phyloP scores from a whole-genome alignment of 2,888 invertebrate genomes.

The Drosophila neoperkinsi region DNA sequence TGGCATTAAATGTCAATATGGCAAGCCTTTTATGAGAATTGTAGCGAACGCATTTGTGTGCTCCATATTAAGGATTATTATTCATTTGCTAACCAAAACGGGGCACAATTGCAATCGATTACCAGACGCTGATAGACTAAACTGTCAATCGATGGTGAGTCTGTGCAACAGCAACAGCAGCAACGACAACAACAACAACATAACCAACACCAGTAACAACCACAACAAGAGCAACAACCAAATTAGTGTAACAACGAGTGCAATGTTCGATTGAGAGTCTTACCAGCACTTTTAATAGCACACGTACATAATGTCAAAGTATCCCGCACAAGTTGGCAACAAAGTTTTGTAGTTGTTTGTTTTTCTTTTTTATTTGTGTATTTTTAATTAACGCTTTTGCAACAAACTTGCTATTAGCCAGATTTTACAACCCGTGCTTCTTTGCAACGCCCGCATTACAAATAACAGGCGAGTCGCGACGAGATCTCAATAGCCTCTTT shows the following conservation, averaged over 20 bases:
- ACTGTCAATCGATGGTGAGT: slow-evolving; percentile 62
- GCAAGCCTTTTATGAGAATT: slow-evolving; percentile 73
- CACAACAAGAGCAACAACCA: slow-evolving; percentile 44
- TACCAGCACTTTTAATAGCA: slow-evolving; percentile 12
- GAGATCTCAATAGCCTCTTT: slow-evolving; percentile 53
- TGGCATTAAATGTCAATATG: slow-evolving; percentile 72
- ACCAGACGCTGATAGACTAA: slow-evolving; percentile 68
- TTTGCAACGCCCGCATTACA: slow-evolving; percentile 79
- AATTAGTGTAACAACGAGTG: slow-evolving; percentile 74
- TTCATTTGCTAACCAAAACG: slow-evolving; percentile 71
- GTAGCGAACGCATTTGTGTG: slow-evolving; percentile 72
- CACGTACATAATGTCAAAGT: slow-evolving; percentile 40
- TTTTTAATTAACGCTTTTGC: slow-evolving; percentile 77
- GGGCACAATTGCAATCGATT: slow-evolving; percentile 71
- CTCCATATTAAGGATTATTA: slow-evolving; percentile 78
- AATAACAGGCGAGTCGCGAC: slow-evolving; percentile 62
- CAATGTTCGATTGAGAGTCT: slow-evolving; percentile 19
- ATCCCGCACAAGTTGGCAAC: slow-evolving; percentile 59
- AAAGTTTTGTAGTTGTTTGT: slow-evolving; percentile 50
- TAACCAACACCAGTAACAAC: slow-evolving; percentile 6
- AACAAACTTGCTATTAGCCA: slow-evolving; percentile 81
- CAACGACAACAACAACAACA: slow-evolving; percentile 25
- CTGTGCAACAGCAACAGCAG: slow-evolving; percentile 4
- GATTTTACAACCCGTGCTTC: slow-evolving; percentile 78
- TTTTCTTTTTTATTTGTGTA: slow-evolving; percentile 6